A percentile compares a stretch with the other conserved stretches of the same genome.
phyloP scores from a whole-genome alignment of 2,113 vertebrate species.

The Pantherophis guttatus region DNA sequence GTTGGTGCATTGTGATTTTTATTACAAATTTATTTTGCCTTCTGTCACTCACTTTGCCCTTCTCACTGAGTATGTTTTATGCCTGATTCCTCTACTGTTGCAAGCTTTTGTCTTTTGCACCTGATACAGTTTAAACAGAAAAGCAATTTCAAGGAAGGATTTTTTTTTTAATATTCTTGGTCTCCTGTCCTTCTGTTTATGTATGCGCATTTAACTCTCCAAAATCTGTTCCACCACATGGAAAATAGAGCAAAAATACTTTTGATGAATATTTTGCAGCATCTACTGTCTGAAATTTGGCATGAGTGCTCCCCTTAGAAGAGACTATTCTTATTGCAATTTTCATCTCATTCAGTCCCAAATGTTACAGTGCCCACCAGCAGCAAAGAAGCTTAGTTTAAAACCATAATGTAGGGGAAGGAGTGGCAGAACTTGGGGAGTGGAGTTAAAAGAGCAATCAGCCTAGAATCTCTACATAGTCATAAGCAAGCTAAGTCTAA shows the following conservation, averaged over 20 bases:
- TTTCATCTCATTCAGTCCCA: neutral
- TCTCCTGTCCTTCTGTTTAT: neutral
- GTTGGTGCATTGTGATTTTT: neutral
- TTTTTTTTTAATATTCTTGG: neutral
- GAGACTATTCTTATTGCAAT: neutral
- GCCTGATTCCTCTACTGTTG: neutral
- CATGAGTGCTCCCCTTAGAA: neutral
- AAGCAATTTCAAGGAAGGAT: neutral
- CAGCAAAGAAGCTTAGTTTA: neutral
- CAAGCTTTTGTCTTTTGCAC: neutral
- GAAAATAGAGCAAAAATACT: neutral
- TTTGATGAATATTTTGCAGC: neutral
- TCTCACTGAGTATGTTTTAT: neutral
- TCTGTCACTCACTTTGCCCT: neutral
- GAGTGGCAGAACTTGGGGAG: neutral
- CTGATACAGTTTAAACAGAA: neutral
- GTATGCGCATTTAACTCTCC: neutral
- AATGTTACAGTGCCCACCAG: neutral
- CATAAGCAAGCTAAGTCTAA: neutral
- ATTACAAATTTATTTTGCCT: neutral
- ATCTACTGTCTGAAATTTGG: neutral
- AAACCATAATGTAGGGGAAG: neutral
- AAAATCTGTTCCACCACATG: neutral
- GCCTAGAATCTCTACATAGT: neutral
- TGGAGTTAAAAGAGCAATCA: neutral